These are phyloP conservation scores for Leucoma salicis DNA, from an alignment of 2,888 invertebrate genomes.

Conservation along the genomic window DNA sequence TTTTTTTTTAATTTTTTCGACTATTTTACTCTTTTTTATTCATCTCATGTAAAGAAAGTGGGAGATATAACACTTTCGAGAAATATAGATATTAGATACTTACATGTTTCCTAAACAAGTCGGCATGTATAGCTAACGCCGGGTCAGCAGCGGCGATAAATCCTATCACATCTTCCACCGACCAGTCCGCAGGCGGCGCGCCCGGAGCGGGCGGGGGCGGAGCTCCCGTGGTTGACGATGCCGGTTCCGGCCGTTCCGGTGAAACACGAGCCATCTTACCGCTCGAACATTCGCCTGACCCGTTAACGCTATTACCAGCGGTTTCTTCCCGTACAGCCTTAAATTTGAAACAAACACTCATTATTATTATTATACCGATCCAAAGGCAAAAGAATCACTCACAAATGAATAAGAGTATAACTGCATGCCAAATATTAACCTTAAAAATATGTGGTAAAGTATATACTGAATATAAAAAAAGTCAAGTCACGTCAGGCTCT, in stretches of 20 bases:
- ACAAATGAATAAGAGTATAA: too few relatives aligned
- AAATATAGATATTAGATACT: constrained; percentile 60
- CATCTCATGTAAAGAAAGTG: too few relatives aligned
- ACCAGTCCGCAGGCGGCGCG: constrained; percentile 91
- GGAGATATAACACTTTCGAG: too few relatives aligned
- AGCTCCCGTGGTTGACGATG: constrained; percentile 85
- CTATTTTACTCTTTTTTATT: too few relatives aligned
- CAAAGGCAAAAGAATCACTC: too few relatives aligned
- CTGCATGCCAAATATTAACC: too few relatives aligned
- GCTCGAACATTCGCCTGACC: constrained; percentile 35
- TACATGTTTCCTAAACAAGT: constrained; percentile 96
- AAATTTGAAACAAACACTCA: neutral
- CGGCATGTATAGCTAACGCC: constrained; percentile 92
- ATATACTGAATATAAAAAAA: too few relatives aligned
- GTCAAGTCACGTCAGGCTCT: too few relatives aligned
- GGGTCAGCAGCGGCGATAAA: constrained; percentile 94
- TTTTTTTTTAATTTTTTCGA: too few relatives aligned
- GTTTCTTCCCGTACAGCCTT: constrained; percentile 38
- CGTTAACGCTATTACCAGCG: constrained; percentile 21
- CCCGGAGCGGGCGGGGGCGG: constrained; percentile 62
- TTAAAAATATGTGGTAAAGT: too few relatives aligned
- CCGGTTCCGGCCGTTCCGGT: constrained; percentile 85
- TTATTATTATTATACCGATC: too few relatives aligned
- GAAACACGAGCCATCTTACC: constrained; percentile 70
- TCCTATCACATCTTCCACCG: constrained; percentile 96